Evolutionary conservation across 2,888 invertebrate genomes (phyloP).

Genomic region (Troides helena): DNA sequence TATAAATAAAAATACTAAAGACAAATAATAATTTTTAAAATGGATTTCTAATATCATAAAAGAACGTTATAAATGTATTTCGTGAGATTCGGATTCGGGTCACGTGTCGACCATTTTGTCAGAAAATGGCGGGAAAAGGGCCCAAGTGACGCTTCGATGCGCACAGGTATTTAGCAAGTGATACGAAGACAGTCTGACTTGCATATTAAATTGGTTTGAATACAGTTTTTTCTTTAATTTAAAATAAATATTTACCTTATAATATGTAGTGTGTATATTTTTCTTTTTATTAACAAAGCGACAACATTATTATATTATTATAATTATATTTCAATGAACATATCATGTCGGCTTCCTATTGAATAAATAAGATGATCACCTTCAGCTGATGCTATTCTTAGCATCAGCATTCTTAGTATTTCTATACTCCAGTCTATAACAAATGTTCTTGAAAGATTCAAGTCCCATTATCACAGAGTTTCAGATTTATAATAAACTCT

Average conservation of each 20-base stretch:
- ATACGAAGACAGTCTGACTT: slow-evolving; percentile 39
- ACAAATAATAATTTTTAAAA: neutral
- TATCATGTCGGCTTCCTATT: too few species aligned
- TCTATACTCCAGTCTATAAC: too few species aligned
- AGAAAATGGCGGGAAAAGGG: slow-evolving; percentile 63
- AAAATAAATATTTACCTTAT: neutral
- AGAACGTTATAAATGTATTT: slow-evolving; percentile 29
- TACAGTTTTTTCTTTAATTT: neutral
- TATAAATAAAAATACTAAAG: neutral
- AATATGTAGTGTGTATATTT: too few species aligned
- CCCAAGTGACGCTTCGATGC: slow-evolving; percentile 49
- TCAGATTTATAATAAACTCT: too few species aligned
- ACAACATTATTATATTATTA: too few species aligned
- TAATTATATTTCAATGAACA: too few species aligned
- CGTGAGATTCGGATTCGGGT: slow-evolving; percentile 43
- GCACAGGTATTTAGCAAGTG: slow-evolving; percentile 59
- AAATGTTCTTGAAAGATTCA: too few species aligned
- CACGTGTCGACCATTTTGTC: slow-evolving; percentile 75
- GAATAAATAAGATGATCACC: too few species aligned
- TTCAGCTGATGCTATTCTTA: too few species aligned
- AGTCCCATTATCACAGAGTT: too few species aligned
- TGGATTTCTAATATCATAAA: slow-evolving; percentile 3
- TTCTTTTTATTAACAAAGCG: neutral
- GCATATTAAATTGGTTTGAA: slow-evolving; percentile 18
- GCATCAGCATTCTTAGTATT: too few species aligned